Evolutionary conservation across 2,888 invertebrate species (phyloP).

Genomic region (Lasioglossum malachurum): DNA sequence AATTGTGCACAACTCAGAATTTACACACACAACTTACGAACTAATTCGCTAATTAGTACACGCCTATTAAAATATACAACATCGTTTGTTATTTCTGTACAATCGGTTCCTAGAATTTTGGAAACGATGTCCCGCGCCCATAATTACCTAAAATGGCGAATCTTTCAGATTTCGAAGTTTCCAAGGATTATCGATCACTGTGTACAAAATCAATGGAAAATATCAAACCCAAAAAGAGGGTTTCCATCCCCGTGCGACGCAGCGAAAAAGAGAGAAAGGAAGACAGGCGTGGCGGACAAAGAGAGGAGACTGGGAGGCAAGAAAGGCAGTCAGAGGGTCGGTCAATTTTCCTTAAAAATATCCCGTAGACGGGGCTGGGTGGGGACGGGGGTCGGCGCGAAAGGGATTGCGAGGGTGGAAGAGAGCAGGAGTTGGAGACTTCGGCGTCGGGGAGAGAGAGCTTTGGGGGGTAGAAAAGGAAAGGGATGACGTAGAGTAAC

Average conservation of each 20-base stretch:
- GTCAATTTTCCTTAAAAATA: constrained; percentile 79
- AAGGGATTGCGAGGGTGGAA: background rate
- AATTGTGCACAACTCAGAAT: too few relatives aligned
- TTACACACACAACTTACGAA: too few relatives aligned
- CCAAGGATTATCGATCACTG: too few relatives aligned
- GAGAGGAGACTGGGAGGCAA: constrained; percentile 36
- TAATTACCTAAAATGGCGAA: too few relatives aligned
- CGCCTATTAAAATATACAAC: too few relatives aligned
- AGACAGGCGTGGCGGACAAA: constrained; percentile 17
- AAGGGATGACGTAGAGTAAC: constrained; percentile 73
- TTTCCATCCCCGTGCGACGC: background rate
- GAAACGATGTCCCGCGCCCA: too few relatives aligned
- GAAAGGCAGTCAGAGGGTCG: constrained; percentile 59
- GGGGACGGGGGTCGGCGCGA: background rate
- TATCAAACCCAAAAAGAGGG: too few relatives aligned
- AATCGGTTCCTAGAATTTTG: too few relatives aligned
- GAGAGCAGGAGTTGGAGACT: constrained; percentile 21
- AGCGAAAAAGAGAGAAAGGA: background rate
- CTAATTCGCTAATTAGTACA: too few relatives aligned
- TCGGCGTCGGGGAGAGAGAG: constrained; percentile 19
- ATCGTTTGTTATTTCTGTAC: too few relatives aligned
- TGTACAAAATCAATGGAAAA: too few relatives aligned
- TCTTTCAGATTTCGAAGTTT: too few relatives aligned
- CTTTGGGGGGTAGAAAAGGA: constrained; percentile 43
- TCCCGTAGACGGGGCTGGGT: constrained; percentile 63